These are phyloP conservation scores for Encarsia formosa DNA, from an alignment of 2,888 invertebrate species.

Conservation along the genomic window DNA sequence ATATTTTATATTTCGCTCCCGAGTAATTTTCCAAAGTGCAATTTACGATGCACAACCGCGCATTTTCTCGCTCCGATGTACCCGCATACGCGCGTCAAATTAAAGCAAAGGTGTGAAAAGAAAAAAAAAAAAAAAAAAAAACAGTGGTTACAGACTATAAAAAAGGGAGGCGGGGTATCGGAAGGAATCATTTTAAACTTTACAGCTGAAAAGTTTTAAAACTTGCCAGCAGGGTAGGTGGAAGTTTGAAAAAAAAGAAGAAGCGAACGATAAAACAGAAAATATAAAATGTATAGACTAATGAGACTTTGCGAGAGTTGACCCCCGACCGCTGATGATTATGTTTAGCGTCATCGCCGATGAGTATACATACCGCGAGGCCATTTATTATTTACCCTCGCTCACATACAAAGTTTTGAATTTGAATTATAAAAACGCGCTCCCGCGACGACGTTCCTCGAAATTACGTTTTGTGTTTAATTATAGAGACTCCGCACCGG, in stretches of 20 bases:
- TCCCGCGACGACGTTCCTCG: too few species aligned
- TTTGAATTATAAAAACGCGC: slow-evolving; percentile 21
- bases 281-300: background rate
- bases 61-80: background rate
- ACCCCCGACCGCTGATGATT: slow-evolving; percentile 9
- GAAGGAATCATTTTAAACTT: slow-evolving; percentile 22
- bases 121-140: background rate
- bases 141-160: slow-evolving; percentile 12
- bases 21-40: slow-evolving; percentile 22
- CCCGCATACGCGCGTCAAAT: background rate
- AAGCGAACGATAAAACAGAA: slow-evolving; percentile 7
- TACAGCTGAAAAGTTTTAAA: slow-evolving; percentile 5
- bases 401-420: slow-evolving; percentile 19
- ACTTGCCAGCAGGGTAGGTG: background rate
- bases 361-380: slow-evolving; percentile 9
- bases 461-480: slow-evolving; percentile 15
- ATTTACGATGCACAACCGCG: slow-evolving; percentile 16
- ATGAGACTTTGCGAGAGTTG: slow-evolving; percentile 17
- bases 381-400: slow-evolving; percentile 18
- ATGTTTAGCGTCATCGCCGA: slow-evolving; percentile 9
- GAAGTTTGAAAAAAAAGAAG: slow-evolving; percentile 2
- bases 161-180: slow-evolving; percentile 3
- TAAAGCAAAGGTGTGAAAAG: background rate
- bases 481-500: too few species aligned
- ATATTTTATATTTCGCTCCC: slow-evolving; percentile 16